phyloP scores from a whole-genome alignment of 2,888 invertebrate species.

The Acanthosoma haemorrhoidale region DNA sequence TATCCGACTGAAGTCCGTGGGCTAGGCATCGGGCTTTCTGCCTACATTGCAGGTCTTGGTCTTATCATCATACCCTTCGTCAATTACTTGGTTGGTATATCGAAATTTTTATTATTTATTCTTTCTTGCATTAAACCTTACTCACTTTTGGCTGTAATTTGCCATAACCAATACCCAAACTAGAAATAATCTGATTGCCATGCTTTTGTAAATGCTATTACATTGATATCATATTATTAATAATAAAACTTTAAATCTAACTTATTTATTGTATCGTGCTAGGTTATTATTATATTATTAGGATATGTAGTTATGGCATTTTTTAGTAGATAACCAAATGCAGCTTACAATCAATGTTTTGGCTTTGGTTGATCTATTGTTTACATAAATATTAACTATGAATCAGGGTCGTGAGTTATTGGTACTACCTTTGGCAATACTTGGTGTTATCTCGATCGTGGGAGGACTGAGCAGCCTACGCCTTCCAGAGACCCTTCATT shows the following conservation, averaged over 20 bases:
- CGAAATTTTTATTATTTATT: not conserved
- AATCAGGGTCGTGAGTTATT: slow-evolving; percentile 84
- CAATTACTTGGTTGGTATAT: slow-evolving; percentile 72
- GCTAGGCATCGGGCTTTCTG: slow-evolving; percentile 83
- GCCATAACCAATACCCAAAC: no score
- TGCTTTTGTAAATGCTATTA: no score
- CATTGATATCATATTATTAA: no score
- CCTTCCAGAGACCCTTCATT: slow-evolving; percentile 78
- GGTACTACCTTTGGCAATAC: slow-evolving; percentile 74
- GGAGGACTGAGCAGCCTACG: slow-evolving; percentile 75
- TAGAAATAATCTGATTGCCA: no score
- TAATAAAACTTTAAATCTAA: no score
- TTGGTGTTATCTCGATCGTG: slow-evolving; percentile 74
- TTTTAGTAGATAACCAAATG: not conserved
- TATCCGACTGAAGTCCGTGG: slow-evolving; percentile 87
- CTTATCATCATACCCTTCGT: slow-evolving; percentile 85
- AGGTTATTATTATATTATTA: no score
- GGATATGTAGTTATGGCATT: not conserved
- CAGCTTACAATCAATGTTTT: no score
- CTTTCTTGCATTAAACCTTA: no score
- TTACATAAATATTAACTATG: not conserved
- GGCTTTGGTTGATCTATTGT: no score
- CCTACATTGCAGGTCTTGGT: slow-evolving; percentile 84
- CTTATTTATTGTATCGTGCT: no score
- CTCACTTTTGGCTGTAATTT: no score